These are phyloP conservation scores for Chrysolina oricalcia DNA, from an alignment of 2,888 invertebrate species.

Conservation along the genomic window DNA sequence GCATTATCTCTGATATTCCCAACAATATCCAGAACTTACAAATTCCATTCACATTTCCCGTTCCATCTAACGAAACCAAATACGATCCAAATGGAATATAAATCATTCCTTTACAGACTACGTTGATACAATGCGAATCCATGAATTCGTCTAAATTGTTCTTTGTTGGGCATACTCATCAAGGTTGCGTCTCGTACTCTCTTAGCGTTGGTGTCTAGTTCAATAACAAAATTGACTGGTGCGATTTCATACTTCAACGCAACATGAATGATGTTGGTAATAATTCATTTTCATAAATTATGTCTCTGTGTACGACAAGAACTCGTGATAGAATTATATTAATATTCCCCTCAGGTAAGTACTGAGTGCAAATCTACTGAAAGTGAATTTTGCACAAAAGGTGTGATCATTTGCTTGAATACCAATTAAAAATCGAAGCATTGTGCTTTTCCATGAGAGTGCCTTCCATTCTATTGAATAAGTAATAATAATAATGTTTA, in stretches of 20 bases:
- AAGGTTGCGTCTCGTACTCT: not conserved
- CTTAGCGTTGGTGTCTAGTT: not conserved
- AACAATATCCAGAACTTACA: not conserved
- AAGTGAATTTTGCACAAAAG: not conserved
- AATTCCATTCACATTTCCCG: not conserved
- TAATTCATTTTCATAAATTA: conserved; percentile 1
- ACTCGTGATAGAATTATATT: not conserved
- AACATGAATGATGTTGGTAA: not conserved
- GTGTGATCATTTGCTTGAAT: not conserved
- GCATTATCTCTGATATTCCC: not conserved
- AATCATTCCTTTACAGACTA: conserved; percentile 5
- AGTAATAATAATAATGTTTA: too few relatives aligned
- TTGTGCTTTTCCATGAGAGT: too few relatives aligned
- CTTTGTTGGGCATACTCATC: not conserved
- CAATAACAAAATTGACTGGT: conserved; percentile 1
- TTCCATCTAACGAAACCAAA: not conserved
- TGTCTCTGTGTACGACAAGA: not conserved
- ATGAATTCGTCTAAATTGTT: not conserved
- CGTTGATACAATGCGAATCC: not conserved
- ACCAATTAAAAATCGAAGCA: not conserved
- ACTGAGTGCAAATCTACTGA: not conserved
- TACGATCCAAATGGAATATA: conserved; percentile 1
- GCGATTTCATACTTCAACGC: not conserved
- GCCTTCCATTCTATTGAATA: too few relatives aligned
- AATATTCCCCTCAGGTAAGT: not conserved